Evolutionary conservation across 2,113 vertebrate species (phyloP), one percentile per base, ranked within the genome.

Genomic region (Vulpes ferrilata): DNA sequence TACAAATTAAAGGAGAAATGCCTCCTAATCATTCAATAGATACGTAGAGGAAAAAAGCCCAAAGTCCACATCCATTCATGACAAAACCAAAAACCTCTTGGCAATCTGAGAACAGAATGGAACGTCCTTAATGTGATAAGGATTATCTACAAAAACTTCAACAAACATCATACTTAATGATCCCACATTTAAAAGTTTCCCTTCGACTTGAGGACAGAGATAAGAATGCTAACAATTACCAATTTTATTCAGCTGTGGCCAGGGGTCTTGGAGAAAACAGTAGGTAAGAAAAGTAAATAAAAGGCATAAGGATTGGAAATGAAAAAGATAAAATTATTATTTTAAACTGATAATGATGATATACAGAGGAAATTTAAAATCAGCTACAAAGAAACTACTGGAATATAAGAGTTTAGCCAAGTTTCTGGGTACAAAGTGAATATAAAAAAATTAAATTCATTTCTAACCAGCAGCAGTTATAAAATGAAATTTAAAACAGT

Each of bases 401-500:
- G 19, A 93, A 81, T 93, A 62, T 7, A 76, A 55, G 13, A 96
- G 51, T 82, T 69, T 64, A 65, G 59, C 43, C 80, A 93, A 93
- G 16, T 88, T 94, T 90, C 59, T 94, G 38, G 30, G 80, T 89
- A 78, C 10, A 35, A 95, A 95, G 73, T 91, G 86, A 94, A 91
- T 25, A 65, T n/a, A 96, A 93, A 92, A 96, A 96, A 88, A 62
- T 88, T 57, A 83, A 93, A 62, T 95, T 96, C n/a, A 57, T 84
- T 76, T 89, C 73, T 95, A 92, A 89, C 69, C 67, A 85, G 78
- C 25, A 71, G 60, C 43, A 43, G 83, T 43, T 95, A 82, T 85
- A 92, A 97, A 96, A 81, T 43, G 25, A 96, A 96, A 91, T 88
- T 97, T 94, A 78, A 95, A 95, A 90, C 64, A 95, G 90, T 87